Conservation (phyloP, 2,113 vertebrate genomes). For the Edolisoma coerulescens region DNA sequence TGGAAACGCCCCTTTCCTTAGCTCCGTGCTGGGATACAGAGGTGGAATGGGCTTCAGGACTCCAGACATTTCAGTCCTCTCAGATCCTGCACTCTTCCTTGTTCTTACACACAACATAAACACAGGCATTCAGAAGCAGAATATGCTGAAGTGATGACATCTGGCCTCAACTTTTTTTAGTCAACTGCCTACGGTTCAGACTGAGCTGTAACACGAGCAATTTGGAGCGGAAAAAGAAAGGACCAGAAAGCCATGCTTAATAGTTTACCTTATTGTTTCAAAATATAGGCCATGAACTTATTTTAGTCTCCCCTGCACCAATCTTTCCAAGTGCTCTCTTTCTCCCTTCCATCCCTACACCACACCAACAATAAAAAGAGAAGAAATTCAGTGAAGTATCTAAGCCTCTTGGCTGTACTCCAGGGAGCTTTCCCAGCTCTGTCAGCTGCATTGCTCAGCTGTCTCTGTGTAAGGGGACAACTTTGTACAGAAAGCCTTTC, state of each 20-base stretch:
- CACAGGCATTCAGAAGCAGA: background rate
- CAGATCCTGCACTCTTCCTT: background rate
- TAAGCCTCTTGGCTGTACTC: background rate
- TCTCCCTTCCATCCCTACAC: background rate
- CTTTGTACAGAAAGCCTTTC: background rate
- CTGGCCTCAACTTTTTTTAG: background rate
- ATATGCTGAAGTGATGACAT: background rate
- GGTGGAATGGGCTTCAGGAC: fast-evolving
- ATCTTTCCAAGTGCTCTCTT: background rate
- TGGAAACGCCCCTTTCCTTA: background rate
- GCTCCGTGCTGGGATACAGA: background rate
- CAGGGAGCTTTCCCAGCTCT: background rate
- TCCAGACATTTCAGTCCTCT: background rate
- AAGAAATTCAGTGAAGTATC: background rate
- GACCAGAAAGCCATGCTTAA: background rate
- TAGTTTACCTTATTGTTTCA: background rate
- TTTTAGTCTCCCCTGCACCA: background rate
- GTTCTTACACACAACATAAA: background rate
- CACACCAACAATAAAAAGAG: background rate
- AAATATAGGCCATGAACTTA: background rate
- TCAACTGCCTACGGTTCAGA: background rate
- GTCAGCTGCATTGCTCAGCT: background rate
- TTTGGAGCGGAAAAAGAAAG: background rate
- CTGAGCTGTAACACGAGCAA: background rate
- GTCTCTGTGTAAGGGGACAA: background rate